A percentile compares a stretch with the other conserved stretches of the same genome.
Evolutionary conservation across 1,140 invertebrate species (phyloP).

Genomic region (Apis laboriosa): DNA sequence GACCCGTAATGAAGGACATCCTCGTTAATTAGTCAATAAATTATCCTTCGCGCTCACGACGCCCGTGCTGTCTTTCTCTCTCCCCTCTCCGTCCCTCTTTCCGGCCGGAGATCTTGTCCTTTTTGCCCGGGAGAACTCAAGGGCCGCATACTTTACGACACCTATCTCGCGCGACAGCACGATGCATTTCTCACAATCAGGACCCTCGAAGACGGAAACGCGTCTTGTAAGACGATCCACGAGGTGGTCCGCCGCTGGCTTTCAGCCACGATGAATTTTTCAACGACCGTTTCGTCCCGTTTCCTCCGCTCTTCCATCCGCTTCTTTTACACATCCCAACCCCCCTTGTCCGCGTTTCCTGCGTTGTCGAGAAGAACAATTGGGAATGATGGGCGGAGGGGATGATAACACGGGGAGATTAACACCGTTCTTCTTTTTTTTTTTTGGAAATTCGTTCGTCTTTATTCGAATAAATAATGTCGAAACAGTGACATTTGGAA

Average conservation of each 20-base stretch:
- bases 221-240: slow-evolving; percentile 64
- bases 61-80: slow-evolving; percentile 64
- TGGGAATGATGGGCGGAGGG: background rate
- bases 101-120: slow-evolving; percentile 41
- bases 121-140: slow-evolving; percentile 59
- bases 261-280: slow-evolving; percentile 53
- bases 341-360: background rate
- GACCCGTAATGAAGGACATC: slow-evolving; percentile 80
- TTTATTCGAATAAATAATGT: too few species aligned
- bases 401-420: too few species aligned
- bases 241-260: slow-evolving; percentile 61
- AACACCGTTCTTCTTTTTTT: too few species aligned
- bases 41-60: slow-evolving; percentile 78
- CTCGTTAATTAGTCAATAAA: slow-evolving; percentile 81
- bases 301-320: background rate
- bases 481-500: too few species aligned
- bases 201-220: slow-evolving; percentile 65
- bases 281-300: slow-evolving; percentile 34
- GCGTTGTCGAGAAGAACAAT: background rate
- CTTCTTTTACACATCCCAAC: background rate
- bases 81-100: slow-evolving; percentile 30
- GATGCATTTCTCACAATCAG: slow-evolving; percentile 69
- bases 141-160: slow-evolving; percentile 71
- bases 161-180: slow-evolving; percentile 67
- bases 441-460: too few species aligned